Conservation (phyloP, 2,888 invertebrate species). For the Caenorhabditis macrosperma region DNA sequence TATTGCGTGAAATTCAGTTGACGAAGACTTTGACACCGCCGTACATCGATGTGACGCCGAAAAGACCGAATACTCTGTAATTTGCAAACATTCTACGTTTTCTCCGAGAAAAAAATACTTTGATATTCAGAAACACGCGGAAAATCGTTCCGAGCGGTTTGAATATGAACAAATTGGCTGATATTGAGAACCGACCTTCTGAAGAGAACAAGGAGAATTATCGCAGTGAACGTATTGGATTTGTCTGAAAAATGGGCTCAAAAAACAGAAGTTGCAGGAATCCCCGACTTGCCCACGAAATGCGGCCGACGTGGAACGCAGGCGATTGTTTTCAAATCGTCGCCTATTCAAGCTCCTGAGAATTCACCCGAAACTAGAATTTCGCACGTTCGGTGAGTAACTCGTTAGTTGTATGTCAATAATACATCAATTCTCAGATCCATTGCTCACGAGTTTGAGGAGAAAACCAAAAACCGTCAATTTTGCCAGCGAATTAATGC, state of each 20-base stretch:
- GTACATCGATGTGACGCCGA: constrained; percentile 18
- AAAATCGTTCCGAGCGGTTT: background rate
- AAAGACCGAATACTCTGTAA: constrained; percentile 10
- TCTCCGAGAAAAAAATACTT: no score
- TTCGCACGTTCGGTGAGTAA: background rate
- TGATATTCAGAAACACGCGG: constrained; percentile 1
- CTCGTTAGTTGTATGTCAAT: background rate
- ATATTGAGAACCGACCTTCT: background rate
- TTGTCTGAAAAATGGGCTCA: background rate
- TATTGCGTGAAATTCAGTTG: background rate
- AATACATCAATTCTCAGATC: background rate
- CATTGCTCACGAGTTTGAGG: constrained; percentile 44
- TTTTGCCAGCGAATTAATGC: constrained; percentile 34
- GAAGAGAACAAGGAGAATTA: background rate
- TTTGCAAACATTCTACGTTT: background rate
- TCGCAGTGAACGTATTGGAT: background rate
- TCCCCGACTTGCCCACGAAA: background rate
- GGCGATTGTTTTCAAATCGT: background rate
- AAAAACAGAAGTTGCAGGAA: background rate
- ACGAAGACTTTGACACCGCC: background rate
- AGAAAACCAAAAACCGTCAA: background rate
- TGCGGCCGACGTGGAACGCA: background rate
- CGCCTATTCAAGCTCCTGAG: background rate
- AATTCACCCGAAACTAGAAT: background rate
- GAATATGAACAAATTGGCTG: background rate